phyloP scores from a whole-genome alignment of 2,113 vertebrate genomes.

The Prinia subflava region DNA sequence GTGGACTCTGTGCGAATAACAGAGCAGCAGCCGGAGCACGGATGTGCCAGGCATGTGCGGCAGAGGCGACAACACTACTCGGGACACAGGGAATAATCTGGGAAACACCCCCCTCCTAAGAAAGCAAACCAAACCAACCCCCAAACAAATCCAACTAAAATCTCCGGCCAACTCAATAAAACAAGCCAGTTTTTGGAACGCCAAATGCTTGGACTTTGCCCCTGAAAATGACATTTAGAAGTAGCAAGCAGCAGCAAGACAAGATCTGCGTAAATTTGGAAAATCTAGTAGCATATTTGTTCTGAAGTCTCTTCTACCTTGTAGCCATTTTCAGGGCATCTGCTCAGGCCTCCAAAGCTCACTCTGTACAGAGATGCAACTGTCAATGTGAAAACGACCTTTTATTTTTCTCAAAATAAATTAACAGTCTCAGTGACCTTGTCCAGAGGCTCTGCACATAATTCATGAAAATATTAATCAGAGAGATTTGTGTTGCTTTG shows the following conservation, averaged over 20 bases:
- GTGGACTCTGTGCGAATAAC: not conserved
- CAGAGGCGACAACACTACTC: accelerated
- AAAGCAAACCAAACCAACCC: not conserved
- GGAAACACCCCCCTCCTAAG: accelerated
- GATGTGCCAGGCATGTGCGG: not conserved
- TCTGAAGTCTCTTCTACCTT: not conserved
- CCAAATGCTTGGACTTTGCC: not conserved
- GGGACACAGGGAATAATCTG: not conserved
- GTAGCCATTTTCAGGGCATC: not conserved
- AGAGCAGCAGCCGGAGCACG: not conserved
- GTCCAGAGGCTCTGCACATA: not conserved
- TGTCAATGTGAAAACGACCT: not conserved
- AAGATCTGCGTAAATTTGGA: not conserved
- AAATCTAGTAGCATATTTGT: not conserved
- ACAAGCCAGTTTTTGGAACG: not conserved
- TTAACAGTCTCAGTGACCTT: not conserved
- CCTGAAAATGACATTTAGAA: not conserved
- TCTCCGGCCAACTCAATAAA: not conserved
- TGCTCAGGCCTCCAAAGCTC: not conserved
- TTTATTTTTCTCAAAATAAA: not conserved
- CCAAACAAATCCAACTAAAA: not conserved
- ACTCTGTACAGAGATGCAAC: not conserved
- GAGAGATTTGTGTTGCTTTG: not conserved
- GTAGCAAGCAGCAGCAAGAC: not conserved
- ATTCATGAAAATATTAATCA: not conserved